Conservation (phyloP, 1,140 invertebrate species). For the Ephestia elutella region DNA sequence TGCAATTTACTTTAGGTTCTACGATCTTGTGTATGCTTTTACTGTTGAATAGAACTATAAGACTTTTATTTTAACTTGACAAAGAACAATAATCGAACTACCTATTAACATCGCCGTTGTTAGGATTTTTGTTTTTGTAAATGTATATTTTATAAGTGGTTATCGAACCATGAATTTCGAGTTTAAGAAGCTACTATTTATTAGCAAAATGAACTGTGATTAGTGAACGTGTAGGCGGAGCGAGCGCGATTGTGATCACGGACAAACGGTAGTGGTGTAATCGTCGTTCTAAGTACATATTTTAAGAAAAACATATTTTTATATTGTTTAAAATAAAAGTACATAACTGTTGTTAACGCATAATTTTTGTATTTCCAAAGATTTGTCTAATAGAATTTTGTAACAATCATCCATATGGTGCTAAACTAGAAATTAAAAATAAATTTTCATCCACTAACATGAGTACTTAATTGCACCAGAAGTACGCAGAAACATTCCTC, state of each 20-base stretch:
- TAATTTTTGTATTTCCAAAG: constrained; percentile 60
- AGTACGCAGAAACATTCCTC: constrained; percentile 8
- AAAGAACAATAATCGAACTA: constrained; percentile 48
- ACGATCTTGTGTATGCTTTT: constrained; percentile 49
- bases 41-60: constrained; percentile 52
- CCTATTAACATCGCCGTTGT: constrained; percentile 44
- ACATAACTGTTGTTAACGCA: constrained; percentile 61
- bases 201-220: constrained; percentile 66
- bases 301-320: constrained; percentile 70
- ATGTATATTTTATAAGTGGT: constrained; percentile 69
- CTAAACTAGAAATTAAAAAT: constrained; percentile 40
- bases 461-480: constrained; percentile 17
- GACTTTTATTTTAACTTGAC: constrained; percentile 43
- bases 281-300: constrained; percentile 49
- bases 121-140: constrained; percentile 60
- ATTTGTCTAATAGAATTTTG: constrained; percentile 40
- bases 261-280: constrained; percentile 27
- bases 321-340: constrained; percentile 70
- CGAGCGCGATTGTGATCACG: constrained; percentile 24
- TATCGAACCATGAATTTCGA: constrained; percentile 52
- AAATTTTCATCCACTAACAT: constrained; percentile 12
- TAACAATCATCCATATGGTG: constrained; percentile 60
- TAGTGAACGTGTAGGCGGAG: constrained; percentile 30
- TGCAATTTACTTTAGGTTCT: constrained; percentile 35
- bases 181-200: constrained; percentile 61